Base-by-base conservation (phyloP, 2,888 invertebrate genomes). In the Torymus texanus region DNA sequence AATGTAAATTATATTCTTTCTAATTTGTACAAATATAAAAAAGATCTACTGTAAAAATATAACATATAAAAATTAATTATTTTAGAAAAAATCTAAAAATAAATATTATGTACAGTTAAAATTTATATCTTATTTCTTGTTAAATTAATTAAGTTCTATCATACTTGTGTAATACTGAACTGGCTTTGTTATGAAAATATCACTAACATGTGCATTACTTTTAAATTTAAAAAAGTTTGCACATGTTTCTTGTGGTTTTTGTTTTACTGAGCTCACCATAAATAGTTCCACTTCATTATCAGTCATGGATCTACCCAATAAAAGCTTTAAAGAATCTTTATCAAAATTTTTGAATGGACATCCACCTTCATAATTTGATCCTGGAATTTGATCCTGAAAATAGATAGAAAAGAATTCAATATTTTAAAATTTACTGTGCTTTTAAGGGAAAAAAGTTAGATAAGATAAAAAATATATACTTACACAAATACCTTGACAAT, bases 261-360 rank as follows among this genome's bases (percentile, higher is more conserved):
- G 78, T 62, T 68, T 62, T 21, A 74, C 63, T 55, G 82, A 14
- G 24, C 67, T 83, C 11, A 81, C 74, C n/a, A 88, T 75, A 82
- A 85, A 76, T 70, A 84, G 66, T 2, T 84, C 80, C 24, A 84
- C 29, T 65, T 88, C 80, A 76, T 76, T 78, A 62, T 87, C 58
- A 59, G 41, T 73, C 55, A 81, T 78, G 55, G 74, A 73, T 51
- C 74, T 75, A 2, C 29, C 4, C 14, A 80, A 14, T 29, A 81
- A 73, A 67, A 68, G 71, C 79, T 75, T 82, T n/a, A 93, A 89
- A 81, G 90, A 90, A 58, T 85, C 83, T 12, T 84, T 83, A 83
- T 93, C 93, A 90, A 93, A 93, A 82, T 92, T 91, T 84, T 92
- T 92, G 83, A 94, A 94, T 2, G 94, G 94, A 82, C 94, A 94